phyloP scores from a whole-genome alignment of 2,113 vertebrate genomes.

The Puntigrus tetrazona region DNA sequence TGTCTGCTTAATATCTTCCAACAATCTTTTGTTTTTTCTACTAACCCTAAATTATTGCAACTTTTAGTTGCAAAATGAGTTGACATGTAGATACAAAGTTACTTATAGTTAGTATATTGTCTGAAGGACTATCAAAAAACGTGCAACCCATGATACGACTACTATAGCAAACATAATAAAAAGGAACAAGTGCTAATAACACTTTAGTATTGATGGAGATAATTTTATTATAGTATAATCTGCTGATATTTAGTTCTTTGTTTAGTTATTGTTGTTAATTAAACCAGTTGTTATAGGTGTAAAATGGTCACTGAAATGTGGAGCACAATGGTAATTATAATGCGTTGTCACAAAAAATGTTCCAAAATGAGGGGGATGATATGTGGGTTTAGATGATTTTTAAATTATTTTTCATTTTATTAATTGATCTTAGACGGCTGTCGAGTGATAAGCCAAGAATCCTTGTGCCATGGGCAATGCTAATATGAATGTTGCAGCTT shows the following conservation, averaged over 20 bases:
- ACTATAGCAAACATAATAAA: no score
- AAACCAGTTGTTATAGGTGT: not conserved
- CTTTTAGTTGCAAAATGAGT: no score
- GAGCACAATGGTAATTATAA: not conserved
- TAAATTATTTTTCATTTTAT: not conserved
- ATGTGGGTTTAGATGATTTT: not conserved
- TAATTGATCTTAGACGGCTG: not conserved
- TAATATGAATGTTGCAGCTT: slow-evolving; percentile 14
- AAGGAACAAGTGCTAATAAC: not conserved
- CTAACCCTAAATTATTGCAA: no score
- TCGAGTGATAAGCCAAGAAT: not conserved
- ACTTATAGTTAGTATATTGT: no score
- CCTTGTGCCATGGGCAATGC: slow-evolving; percentile 6
- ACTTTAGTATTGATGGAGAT: not conserved
- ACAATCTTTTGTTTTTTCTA: no score
- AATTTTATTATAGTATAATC: not conserved
- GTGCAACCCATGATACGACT: not conserved
- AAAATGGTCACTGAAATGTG: not conserved
- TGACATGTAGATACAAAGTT: no score
- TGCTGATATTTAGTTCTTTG: not conserved
- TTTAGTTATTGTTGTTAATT: not conserved
- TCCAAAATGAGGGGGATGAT: no score
- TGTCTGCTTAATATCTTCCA: no score
- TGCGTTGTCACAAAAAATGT: not conserved
- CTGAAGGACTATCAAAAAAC: no score